These are phyloP conservation scores for Epinotia nisella DNA, from an alignment of 2,888 invertebrate species.

Conservation along the genomic window DNA sequence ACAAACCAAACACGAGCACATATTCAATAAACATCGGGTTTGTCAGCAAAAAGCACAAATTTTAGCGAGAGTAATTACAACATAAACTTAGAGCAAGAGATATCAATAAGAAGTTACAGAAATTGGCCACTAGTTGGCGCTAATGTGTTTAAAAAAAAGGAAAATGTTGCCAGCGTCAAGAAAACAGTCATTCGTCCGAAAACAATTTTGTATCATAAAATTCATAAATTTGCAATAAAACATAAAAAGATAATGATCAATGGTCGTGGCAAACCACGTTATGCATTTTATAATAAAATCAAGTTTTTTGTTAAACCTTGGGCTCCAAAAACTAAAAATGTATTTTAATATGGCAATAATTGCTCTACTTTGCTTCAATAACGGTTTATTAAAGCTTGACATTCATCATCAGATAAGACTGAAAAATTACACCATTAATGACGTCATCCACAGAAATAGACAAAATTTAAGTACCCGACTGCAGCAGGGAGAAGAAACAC, in stretches of 20 bases:
- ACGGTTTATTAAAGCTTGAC: conserved; percentile 32
- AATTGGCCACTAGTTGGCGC: conserved; percentile 76
- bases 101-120: conserved; percentile 80
- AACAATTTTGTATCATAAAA: background rate
- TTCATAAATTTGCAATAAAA: background rate
- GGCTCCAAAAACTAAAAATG: background rate
- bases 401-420: conserved; percentile 8
- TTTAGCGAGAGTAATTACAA: conserved; percentile 72
- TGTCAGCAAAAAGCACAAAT: conserved; percentile 76
- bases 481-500: background rate
- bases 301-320: background rate
- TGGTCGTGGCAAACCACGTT: background rate
- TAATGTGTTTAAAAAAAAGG: conserved; percentile 48
- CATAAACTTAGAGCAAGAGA: conserved; percentile 77
- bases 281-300: background rate
- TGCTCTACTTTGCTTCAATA: conserved; percentile 17
- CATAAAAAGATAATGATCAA: background rate
- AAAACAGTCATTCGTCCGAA: conserved; percentile 19
- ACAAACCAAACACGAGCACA: conserved; percentile 73
- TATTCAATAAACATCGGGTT: conserved; percentile 69
- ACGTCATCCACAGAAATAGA: background rate
- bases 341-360: conserved; percentile 29
- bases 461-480: background rate
- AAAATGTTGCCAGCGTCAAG: conserved; percentile 52
- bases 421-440: conserved; percentile 10